Evolutionary conservation across 2,888 invertebrate genomes (phyloP).

Genomic region (Dinocampus coccinellae): DNA sequence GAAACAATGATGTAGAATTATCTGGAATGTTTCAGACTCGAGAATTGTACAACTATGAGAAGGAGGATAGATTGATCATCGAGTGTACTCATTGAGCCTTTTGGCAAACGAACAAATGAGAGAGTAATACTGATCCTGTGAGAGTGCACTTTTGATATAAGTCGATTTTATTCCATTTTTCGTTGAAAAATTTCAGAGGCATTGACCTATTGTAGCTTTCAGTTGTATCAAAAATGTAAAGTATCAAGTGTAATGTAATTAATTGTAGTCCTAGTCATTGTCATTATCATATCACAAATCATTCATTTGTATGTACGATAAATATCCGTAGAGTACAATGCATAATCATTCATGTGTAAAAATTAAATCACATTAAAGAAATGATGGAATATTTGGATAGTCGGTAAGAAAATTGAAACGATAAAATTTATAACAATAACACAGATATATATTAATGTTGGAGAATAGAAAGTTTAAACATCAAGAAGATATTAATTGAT

Average conservation of each 20-base stretch:
- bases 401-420: slow-evolving; percentile 5
- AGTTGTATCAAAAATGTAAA: background rate
- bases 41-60: slow-evolving; percentile 3
- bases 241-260: background rate
- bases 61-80: background rate
- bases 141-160: background rate
- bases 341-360: slow-evolving; percentile 51
- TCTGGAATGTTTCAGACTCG: slow-evolving; percentile 12
- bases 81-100: slow-evolving; percentile 26
- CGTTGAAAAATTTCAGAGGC: slow-evolving; percentile 47
- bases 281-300: too few species aligned
- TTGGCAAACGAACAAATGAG: slow-evolving; percentile 9
- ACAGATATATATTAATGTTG: background rate
- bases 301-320: background rate
- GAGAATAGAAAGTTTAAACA: background rate
- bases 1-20: slow-evolving; percentile 15
- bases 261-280: background rate
- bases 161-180: too few species aligned
- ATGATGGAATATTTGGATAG: background rate
- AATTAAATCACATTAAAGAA: slow-evolving; percentile 51
- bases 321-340: too few species aligned
- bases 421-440: background rate
- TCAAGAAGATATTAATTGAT: background rate
- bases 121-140: background rate
- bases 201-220: slow-evolving; percentile 31